Evolutionary conservation across 1,140 invertebrate genomes (phyloP).

Genomic region (Apis mellifera): Amel_HAv3.1 CM009932.2:8931501-8932000

Average conservation of each 20-base stretch:
- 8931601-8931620: slow-evolving; percentile 65
- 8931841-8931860: neutral
- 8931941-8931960: slow-evolving; percentile 15
- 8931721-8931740: neutral
- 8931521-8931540: slow-evolving; percentile 69
- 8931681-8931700: slow-evolving; percentile 58
- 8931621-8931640: neutral
- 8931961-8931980: slow-evolving; percentile 13
- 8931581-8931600: slow-evolving; percentile 65
- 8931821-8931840: neutral
- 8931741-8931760: slow-evolving; percentile 5
- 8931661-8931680: slow-evolving; percentile 6
- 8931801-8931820: neutral
- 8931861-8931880: neutral
- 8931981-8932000: slow-evolving; percentile 37
- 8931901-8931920: neutral
- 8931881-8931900: neutral
- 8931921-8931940: neutral
- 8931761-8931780: slow-evolving; percentile 14
- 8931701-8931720: slow-evolving; percentile 58
- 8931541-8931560: slow-evolving; percentile 76
- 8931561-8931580: slow-evolving; percentile 73
- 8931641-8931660: neutral
- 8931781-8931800: slow-evolving; percentile 14
- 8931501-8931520: slow-evolving; percentile 77